phyloP scores from a whole-genome alignment of 2,888 invertebrate genomes.

The Encarsia formosa region DNA sequence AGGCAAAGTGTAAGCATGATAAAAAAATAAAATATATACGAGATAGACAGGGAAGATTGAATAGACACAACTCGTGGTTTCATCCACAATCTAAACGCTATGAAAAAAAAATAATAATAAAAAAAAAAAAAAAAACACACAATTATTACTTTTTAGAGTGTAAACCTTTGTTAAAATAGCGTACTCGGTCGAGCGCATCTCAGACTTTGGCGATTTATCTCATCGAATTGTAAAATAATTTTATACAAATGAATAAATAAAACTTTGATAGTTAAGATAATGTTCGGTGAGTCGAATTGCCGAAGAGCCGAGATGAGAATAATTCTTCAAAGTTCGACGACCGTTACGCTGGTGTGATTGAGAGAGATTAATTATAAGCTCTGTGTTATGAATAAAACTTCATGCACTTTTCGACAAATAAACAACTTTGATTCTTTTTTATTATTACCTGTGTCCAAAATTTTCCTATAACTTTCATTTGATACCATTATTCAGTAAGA shows the following conservation, averaged over 20 bases:
- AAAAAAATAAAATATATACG: slow-evolving; percentile 4
- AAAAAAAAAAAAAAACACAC: slow-evolving; percentile 1
- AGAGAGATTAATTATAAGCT: slow-evolving; percentile 27
- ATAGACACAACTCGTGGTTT: slow-evolving; percentile 16
- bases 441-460: too few species aligned
- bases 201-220: slow-evolving; percentile 2
- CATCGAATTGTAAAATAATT: slow-evolving; percentile 25
- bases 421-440: background rate
- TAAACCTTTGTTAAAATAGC: slow-evolving; percentile 14
- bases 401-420: slow-evolving; percentile 27
- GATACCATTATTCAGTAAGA: too few species aligned
- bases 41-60: slow-evolving; percentile 1
- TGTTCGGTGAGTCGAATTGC: slow-evolving; percentile 6
- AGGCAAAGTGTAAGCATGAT: background rate
- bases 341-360: too few species aligned
- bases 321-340: slow-evolving; percentile 14
- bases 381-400: slow-evolving; percentile 29
- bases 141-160: too few species aligned
- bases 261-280: slow-evolving; percentile 23
- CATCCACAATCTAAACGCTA: slow-evolving; percentile 22
- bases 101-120: slow-evolving; percentile 12
- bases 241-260: slow-evolving; percentile 24
- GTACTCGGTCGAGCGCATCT: slow-evolving; percentile 9
- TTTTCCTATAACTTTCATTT: too few species aligned
- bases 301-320: background rate